Evolutionary conservation across 2,888 invertebrate genomes (phyloP), one percentile per base, ranked within the genome.

Genomic region (Ectropis crepuscularia): DNA sequence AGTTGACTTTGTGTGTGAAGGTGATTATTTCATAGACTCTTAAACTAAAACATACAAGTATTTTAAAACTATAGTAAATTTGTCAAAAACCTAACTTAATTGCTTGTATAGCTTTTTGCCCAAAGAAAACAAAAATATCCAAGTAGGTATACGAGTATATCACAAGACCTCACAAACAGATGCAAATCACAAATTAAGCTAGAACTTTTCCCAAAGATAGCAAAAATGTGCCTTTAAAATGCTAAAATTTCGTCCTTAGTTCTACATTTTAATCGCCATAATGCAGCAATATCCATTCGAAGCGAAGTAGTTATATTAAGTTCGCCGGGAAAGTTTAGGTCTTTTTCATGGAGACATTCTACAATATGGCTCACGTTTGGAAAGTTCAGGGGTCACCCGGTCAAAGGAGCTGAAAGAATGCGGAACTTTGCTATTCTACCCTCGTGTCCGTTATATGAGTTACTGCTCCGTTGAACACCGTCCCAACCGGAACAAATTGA

Each of bases 311-410:
- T 73, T 77, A 75, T 78, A 80, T 77, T 75, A 83, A 82, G 78
- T 83, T 83, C 73, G 63, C 63, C 55, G 69, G 74, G 72, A 70
- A 87, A 87, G 79, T 87, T 87, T 61, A 71, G 78, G 70, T 77
- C 76, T 81, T 85, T 87, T 86, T 82, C 76, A 81, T 77, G 75
- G 77, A 79, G 79, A 86, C 81, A 80, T 80, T 80, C 77, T 77
- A 79, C 84, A 86, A 86, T 87, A 85, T 83, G 84, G 79, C 74
- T 73, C 79, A 76, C 79, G 81, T 80, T 79, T 72, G 65, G 70
- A 77, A 85, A 85, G 80, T 81, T 86, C 74, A 75, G 76, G 74
- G 81, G 78, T 86, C 83, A 86, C 86, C 81, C 81, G 87, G 88
- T 88, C 85, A 87, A 83, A 86, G 80, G 76, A 82, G 75, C 69